These are phyloP conservation scores for Martes martes DNA, from an alignment of 2,113 vertebrate species.

Conservation along the genomic window DNA sequence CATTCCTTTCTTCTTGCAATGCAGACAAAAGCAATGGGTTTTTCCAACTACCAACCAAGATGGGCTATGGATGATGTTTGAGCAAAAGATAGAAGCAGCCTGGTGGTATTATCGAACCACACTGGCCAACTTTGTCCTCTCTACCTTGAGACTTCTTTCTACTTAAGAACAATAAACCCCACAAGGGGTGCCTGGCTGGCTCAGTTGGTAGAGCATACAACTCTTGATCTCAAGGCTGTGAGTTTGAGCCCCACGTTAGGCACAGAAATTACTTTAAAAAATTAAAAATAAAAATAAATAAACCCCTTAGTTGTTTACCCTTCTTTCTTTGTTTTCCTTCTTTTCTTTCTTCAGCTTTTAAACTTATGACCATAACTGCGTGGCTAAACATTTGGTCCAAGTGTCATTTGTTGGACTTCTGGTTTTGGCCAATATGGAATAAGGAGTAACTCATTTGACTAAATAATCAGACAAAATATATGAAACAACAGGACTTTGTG, in stretches of 20 bases:
- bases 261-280: background rate
- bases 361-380: background rate
- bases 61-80: background rate
- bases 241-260: background rate
- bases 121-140: background rate
- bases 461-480: background rate
- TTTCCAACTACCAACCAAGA: background rate
- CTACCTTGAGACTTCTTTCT: background rate
- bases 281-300: background rate
- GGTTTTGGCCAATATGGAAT: background rate
- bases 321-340: background rate
- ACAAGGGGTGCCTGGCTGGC: background rate
- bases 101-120: background rate
- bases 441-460: background rate
- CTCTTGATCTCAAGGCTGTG: background rate
- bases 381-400: background rate
- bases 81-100: background rate
- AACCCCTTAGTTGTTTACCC: background rate
- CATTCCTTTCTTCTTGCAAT: background rate
- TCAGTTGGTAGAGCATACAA: background rate
- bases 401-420: background rate
- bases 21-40: background rate
- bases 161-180: background rate
- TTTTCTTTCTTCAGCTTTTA: background rate
- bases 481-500: background rate